Evolutionary conservation across 2,888 invertebrate genomes (phyloP).

Genomic region (Priocnemis perturbator): DNA sequence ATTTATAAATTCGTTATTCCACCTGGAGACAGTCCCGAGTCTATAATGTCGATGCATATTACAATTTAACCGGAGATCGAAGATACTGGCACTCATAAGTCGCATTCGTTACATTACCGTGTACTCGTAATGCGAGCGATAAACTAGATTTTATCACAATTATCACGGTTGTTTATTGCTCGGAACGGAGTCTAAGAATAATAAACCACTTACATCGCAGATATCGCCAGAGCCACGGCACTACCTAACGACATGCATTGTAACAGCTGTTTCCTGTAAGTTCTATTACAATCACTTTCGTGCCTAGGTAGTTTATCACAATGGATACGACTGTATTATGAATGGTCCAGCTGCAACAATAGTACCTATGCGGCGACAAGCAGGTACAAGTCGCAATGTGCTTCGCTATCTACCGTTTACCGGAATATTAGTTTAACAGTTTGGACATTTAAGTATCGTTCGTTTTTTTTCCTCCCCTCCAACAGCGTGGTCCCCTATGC

Average conservation of each 20-base stretch:
- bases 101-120: conserved; percentile 35
- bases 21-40: conserved; percentile 4
- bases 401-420: conserved; percentile 12
- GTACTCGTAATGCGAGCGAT: conserved; percentile 35
- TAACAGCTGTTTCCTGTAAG: conserved; percentile 45
- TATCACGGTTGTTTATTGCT: conserved; percentile 42
- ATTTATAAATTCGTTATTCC: conserved; percentile 6
- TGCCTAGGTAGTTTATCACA: conserved; percentile 36
- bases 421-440: too few relatives aligned
- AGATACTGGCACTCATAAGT: conserved; percentile 36
- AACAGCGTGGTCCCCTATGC: too few relatives aligned
- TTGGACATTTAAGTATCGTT: background rate
- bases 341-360: conserved; percentile 23
- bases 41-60: conserved; percentile 6
- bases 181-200: conserved; percentile 26
- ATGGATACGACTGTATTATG: conserved; percentile 33
- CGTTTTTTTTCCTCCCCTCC: conserved; percentile 7
- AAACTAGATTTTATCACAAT: conserved; percentile 46
- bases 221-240: conserved; percentile 33
- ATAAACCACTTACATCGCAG: conserved; percentile 36
- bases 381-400: conserved; percentile 13
- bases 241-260: conserved; percentile 37
- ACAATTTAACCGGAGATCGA: conserved; percentile 25
- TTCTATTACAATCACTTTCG: conserved; percentile 41
- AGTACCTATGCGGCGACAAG: conserved; percentile 9